Conservation (phyloP, 2,888 invertebrate genomes). For the Crocallis elinguaria region DNA sequence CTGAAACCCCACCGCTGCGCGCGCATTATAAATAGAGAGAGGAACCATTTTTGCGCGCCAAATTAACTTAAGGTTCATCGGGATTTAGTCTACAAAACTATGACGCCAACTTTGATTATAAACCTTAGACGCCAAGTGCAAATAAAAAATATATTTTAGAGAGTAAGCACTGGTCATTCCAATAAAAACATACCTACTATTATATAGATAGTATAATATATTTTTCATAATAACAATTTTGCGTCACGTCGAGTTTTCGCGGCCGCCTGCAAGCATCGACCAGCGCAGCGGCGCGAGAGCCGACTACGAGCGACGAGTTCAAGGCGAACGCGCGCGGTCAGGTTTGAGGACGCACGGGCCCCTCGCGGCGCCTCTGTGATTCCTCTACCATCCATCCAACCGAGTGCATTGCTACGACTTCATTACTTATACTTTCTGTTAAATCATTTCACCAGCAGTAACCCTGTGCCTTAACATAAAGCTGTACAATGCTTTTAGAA, state of each 20-base stretch:
- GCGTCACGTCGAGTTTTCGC: slow-evolving; percentile 58
- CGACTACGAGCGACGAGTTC: slow-evolving; percentile 70
- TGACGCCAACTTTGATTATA: too few species aligned
- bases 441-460: too few species aligned
- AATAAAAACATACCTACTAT: too few species aligned
- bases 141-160: too few species aligned
- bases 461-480: too few species aligned
- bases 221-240: slow-evolving; percentile 1
- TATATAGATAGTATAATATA: neutral
- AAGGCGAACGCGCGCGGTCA: slow-evolving; percentile 83
- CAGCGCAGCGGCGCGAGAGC: slow-evolving; percentile 65
- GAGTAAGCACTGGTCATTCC: too few species aligned
- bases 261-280: slow-evolving; percentile 56
- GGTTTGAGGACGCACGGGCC: slow-evolving; percentile 81
- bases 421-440: neutral
- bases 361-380: slow-evolving; percentile 70
- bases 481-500: too few species aligned
- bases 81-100: too few species aligned
- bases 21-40: slow-evolving; percentile 54
- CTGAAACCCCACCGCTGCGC: slow-evolving; percentile 69
- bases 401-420: slow-evolving; percentile 20
- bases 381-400: slow-evolving; percentile 41
- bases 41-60: slow-evolving; percentile 14
- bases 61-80: too few species aligned
- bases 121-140: too few species aligned